These are phyloP conservation scores for Ephydatia muelleri DNA, from an alignment of 37 sponge, comb jelly and placozoan species.

Conservation along the genomic window DNA sequence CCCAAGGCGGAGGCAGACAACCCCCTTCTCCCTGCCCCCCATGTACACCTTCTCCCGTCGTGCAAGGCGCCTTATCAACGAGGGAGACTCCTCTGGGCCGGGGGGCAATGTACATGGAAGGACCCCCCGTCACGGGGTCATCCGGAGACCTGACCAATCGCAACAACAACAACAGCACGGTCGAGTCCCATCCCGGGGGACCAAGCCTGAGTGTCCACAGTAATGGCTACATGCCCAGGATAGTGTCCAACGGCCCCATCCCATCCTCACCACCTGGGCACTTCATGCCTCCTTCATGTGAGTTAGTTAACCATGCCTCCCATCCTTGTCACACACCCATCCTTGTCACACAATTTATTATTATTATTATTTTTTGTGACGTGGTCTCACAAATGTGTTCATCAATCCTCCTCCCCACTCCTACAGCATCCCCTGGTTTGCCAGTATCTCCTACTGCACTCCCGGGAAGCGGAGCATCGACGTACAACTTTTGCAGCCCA, in stretches of 20 bases:
- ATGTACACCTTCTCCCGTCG: neutral
- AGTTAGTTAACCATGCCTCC: no score
- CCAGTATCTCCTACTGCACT: constrained; percentile 55
- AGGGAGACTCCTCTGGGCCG: neutral
- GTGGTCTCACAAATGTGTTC: no score
- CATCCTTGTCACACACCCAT: no score
- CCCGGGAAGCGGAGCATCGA: constrained; percentile 22
- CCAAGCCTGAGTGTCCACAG: neutral
- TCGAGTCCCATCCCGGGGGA: neutral
- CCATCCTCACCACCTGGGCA: neutral
- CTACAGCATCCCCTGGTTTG: constrained; percentile 49
- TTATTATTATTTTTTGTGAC: no score
- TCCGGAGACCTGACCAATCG: neutral
- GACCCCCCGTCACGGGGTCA: neutral
- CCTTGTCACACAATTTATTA: no score
- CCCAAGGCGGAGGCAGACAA: neutral
- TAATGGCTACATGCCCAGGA: neutral
- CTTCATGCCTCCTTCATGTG: neutral
- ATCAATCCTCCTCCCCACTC: no score
- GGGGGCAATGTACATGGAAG: neutral
- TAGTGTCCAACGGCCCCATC: neutral
- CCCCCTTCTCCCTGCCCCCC: neutral
- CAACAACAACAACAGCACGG: neutral
- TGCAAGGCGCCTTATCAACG: neutral
- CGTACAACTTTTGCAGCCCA: constrained; percentile 36